Conservation (phyloP, 2,888 invertebrate genomes). For the Nezara viridula region DNA sequence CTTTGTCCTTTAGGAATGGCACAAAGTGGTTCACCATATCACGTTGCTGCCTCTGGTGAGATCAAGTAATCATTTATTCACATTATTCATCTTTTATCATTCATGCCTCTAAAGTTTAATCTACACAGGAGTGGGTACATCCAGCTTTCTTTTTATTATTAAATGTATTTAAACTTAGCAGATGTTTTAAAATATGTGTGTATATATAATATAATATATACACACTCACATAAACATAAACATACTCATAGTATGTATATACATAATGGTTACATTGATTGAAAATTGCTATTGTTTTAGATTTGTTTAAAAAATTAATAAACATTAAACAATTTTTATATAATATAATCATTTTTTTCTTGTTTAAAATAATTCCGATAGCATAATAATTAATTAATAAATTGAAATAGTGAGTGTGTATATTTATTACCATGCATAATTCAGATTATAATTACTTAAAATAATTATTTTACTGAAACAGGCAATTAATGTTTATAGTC, state of each 20-base stretch:
- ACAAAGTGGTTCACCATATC: slow-evolving; percentile 65
- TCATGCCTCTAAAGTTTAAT: slow-evolving; percentile 52
- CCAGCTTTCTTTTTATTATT: slow-evolving; percentile 52
- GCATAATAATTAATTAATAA: background rate
- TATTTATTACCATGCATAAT: background rate
- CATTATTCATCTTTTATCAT: slow-evolving; percentile 50
- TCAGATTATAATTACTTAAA: background rate
- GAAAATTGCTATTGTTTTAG: background rate
- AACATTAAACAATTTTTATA: background rate
- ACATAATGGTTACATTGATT: background rate
- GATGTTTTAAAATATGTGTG: background rate
- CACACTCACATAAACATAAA: background rate
- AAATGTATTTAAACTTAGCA: slow-evolving; percentile 33
- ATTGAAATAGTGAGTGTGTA: background rate
- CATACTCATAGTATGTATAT: background rate
- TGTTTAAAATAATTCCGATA: background rate
- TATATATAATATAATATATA: background rate
- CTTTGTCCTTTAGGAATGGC: slow-evolving; percentile 64
- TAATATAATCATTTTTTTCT: background rate
- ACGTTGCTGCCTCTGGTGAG: slow-evolving; percentile 60
- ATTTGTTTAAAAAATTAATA: background rate
- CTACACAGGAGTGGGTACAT: slow-evolving; percentile 52
- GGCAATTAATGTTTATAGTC: background rate
- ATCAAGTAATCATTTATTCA: slow-evolving; percentile 59
- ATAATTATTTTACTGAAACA: background rate